Evolutionary conservation across 1,140 invertebrate genomes (phyloP).

Genomic region (Tetragnatha versicolor): DNA sequence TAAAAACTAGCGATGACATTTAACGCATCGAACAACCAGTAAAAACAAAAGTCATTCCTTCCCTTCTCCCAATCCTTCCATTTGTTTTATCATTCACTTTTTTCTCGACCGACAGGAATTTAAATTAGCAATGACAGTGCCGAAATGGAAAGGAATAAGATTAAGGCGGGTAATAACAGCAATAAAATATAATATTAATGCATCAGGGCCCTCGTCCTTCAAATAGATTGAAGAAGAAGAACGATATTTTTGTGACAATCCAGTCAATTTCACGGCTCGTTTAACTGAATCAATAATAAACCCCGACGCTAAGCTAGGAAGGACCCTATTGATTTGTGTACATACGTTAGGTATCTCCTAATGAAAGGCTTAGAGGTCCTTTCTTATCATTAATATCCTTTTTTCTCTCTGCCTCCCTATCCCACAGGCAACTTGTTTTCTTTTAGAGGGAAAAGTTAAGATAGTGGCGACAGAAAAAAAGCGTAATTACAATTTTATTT

Average conservation of each 20-base stretch:
- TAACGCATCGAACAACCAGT: too few species aligned
- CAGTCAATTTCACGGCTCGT: constrained; percentile 14
- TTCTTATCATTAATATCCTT: constrained; percentile 13
- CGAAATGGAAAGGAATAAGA: not conserved
- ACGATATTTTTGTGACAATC: constrained; percentile 8
- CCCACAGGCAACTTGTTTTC: not conserved
- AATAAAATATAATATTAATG: constrained; percentile 19
- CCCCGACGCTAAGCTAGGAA: not conserved
- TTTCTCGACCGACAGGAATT: not conserved
- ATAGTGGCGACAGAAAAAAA: not conserved
- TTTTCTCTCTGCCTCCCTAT: not conserved
- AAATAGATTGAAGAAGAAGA: not conserved
- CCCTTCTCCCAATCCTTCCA: too few species aligned
- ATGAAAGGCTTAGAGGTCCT: constrained; percentile 23
- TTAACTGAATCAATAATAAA: constrained; percentile 4
- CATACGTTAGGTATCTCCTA: constrained; percentile 18
- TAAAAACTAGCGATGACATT: too few species aligned
- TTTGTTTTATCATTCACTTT: too few species aligned
- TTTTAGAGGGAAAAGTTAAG: not conserved
- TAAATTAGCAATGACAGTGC: not conserved
- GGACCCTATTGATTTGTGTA: constrained; percentile 31
- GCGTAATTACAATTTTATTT: constrained; percentile 32
- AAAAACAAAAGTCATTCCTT: too few species aligned
- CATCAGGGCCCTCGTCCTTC: not conserved
- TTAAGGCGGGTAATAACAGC: not conserved